Evolutionary conservation across 2,888 invertebrate genomes (phyloP).

Genomic region (Trichogramma evanescens): DNA sequence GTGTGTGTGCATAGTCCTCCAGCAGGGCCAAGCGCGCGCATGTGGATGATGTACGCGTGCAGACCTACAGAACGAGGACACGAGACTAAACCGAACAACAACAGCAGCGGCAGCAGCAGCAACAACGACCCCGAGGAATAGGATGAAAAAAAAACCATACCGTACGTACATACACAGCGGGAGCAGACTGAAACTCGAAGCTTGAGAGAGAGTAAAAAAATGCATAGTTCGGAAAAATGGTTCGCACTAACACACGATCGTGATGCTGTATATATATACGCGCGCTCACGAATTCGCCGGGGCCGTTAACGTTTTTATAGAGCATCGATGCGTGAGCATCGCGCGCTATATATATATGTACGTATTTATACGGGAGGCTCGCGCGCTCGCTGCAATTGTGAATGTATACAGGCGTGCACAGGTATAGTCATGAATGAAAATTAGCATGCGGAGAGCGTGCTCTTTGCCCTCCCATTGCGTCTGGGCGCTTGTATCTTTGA

Average conservation of each 20-base stretch:
- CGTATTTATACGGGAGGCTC: no score
- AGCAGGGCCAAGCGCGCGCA: no score
- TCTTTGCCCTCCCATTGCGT: no score
- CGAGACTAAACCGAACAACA: neutral
- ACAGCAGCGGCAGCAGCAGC: no score
- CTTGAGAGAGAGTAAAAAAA: neutral
- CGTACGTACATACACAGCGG: no score
- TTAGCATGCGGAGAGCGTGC: neutral
- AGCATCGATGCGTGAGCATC: neutral
- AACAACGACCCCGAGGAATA: no score
- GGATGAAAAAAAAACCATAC: neutral
- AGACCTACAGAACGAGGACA: conserved; percentile 4
- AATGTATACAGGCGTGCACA: no score
- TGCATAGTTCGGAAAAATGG: neutral
- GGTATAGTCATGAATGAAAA: neutral
- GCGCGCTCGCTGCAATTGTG: no score
- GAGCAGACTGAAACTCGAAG: neutral
- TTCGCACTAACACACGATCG: no score
- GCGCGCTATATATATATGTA: no score
- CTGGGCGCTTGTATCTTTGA: neutral
- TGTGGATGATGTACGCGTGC: conserved; percentile 8
- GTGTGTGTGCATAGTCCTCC: no score
- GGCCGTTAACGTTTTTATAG: neutral
- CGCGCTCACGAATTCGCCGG: neutral
- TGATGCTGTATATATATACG: no score